Base-by-base conservation (phyloP, 2,888 invertebrate genomes). In the Heliconius erato region DNA sequence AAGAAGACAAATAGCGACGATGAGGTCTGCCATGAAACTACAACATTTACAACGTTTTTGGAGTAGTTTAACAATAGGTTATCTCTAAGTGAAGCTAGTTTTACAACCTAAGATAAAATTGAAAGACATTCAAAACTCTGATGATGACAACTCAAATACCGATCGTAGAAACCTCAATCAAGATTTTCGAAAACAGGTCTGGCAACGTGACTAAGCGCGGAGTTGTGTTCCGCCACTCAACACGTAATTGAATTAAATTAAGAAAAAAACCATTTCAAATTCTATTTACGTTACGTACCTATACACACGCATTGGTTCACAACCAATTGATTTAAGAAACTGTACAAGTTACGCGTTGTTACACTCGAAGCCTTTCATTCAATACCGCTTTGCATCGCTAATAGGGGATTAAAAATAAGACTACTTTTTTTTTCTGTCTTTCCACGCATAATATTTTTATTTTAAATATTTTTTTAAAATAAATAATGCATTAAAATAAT, bases 261-360 rank as follows among this genome's bases (percentile, higher is more conserved):
- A 19, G 9, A 59, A 23, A 59, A 9, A n/a, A 23, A 3, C 9
- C 23, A 71, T n/a, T 40, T 71, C 6, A 5, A 40, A 71, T 40
- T 59, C 28, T 14, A n/a, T 59, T 76, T 35, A 76, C n/a, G 23
- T 59, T n/a, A n/a, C 74, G 7, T 76, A n/a, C n/a, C n/a, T n/a
- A 59, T 35, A 35, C 35, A 71, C 71, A n/a, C 59, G 59, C 59
- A 12, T 32, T 76, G 74, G n/a, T 76, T 76, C 28, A 40, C 63
- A 63, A 40, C 26, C 63, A 76, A 78, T 78, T 78, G 78, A 78
- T 78, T 78, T 67, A 78, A 68, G 78, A 78, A 78, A 44, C 78
- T 67, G 40, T 78, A 78, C 78, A 78, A 78, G 78, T 78, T 78
- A 78, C 44, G 68, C 67, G 23, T 78, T 67, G 44, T 67, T 68